Base-by-base conservation (phyloP, 1,140 invertebrate species). In the Zaprionus davidi region DNA sequence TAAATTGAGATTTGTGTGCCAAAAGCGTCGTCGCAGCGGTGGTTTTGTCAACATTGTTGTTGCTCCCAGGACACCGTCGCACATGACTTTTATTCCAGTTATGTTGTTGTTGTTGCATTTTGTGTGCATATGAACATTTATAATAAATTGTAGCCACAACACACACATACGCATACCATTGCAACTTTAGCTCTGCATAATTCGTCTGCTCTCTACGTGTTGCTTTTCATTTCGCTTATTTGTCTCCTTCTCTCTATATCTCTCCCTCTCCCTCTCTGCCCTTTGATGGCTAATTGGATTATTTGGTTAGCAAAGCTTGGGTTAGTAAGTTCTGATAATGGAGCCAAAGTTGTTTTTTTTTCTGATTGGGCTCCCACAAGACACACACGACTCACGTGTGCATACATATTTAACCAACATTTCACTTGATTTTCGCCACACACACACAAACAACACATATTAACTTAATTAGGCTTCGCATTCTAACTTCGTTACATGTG, bases 1-100 rank as follows among this genome's bases (percentile, higher is more conserved):
- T 87, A 87, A 87, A 87, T 83, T 87, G 66, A 88, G 78, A 87
- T 87, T 88, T 87, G 84, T 87, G 78, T 80, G 74, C 74, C 75
- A 88, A 78, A 82, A 80, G 74, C 74, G 66, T 53, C 71, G 66
- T 53, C 64, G 66, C 73, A 69, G 46, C 49, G 41, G 75, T 60
- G 55, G 57, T 34, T 13, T 76, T 79, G 65, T 51, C 34, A 36
- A 71, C 41, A 59, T 51, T 68, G 57, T 62, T 46, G 65, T 36
- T 68, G 65, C 34, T 64, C 53, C 59, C 71, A 74, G 73, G 68
- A 71, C 73, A 71, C 46, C 3, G 31, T 34, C 28, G 56, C 44
- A 62, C 26, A 63, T 63, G 49, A 69, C 49, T 55, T 69, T 60
- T 51, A 56, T 68, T 53, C n/a, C 41, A 62, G 64, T 38, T 38